Evolutionary conservation across 2,888 invertebrate species (phyloP).

Genomic region (Drosophila nr. medialis): DNA sequence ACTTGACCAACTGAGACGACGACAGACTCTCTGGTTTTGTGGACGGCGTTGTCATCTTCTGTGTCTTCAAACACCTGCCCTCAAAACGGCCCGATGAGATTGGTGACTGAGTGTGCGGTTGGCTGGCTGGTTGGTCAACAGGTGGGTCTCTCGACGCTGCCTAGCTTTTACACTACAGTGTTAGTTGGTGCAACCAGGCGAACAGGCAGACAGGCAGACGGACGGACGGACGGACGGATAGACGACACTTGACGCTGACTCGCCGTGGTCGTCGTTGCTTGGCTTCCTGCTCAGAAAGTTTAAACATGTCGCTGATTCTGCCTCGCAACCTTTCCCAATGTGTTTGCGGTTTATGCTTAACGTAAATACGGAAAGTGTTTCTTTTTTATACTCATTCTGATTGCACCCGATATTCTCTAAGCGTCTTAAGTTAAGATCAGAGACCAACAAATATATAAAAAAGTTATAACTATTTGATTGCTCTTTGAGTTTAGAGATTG

Average conservation of each 20-base stretch:
- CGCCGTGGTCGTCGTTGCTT: conserved; percentile 53
- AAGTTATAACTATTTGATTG: not conserved
- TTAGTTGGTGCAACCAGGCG: conserved; percentile 55
- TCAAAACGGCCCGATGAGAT: conserved; percentile 51
- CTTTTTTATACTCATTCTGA: conserved; percentile 27
- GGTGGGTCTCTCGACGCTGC: conserved; percentile 2
- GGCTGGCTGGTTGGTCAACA: conserved; percentile 19
- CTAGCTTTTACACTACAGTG: conserved; percentile 42
- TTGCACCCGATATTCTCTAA: conserved; percentile 8
- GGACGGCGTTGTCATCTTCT: conserved; percentile 43
- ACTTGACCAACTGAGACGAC: conserved; percentile 71
- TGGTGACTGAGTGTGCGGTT: conserved; percentile 24
- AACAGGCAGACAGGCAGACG: conserved; percentile 13
- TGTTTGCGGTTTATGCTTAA: conserved; percentile 60
- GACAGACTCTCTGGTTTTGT: conserved; percentile 20
- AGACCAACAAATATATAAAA: not conserved
- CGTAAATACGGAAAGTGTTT: conserved; percentile 76
- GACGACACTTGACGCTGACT: conserved; percentile 49
- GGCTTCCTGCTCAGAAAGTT: conserved; percentile 75
- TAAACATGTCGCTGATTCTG: conserved; percentile 67
- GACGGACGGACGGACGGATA: conserved; percentile 18
- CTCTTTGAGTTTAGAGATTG: not conserved
- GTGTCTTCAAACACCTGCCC: conserved; percentile 49
- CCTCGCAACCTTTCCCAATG: conserved; percentile 59
- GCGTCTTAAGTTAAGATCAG: not conserved